Percentiles rank a stretch among this genome's conserved stretches.
Evolutionary conservation across 2,113 vertebrate species (phyloP).

Genomic region (Ctenomys sociabilis): DNA sequence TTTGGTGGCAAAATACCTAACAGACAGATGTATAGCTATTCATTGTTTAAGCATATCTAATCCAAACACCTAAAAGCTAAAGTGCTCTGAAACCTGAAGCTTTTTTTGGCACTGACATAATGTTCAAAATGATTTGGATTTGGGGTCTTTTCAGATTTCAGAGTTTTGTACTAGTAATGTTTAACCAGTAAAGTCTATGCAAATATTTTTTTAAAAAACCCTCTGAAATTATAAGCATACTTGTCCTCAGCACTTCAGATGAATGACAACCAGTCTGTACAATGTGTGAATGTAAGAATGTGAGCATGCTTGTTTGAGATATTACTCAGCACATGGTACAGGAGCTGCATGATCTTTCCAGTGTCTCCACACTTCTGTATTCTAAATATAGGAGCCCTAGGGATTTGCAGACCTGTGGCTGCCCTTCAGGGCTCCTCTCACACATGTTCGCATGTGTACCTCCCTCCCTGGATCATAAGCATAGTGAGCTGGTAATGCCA

Average conservation of each 20-base stretch:
- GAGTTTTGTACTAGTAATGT: not conserved
- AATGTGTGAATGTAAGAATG: not conserved
- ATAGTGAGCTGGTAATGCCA: not conserved
- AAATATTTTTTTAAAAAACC: not conserved
- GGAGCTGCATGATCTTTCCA: not conserved
- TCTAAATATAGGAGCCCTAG: not conserved
- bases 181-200: not conserved
- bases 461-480: not conserved
- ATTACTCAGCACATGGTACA: not conserved
- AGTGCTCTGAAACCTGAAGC: not conserved
- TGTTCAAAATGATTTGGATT: not conserved
- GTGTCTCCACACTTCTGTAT: not conserved
- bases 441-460: not conserved
- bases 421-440: not conserved
- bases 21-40: not conserved
- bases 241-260: not conserved
- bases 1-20: conserved; percentile 37
- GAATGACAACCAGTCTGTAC: not conserved
- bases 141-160: not conserved
- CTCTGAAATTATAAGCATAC: not conserved
- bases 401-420: not conserved
- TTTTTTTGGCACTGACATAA: not conserved
- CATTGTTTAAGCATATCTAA: not conserved
- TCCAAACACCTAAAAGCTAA: not conserved
- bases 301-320: not conserved